phyloP scores from a whole-genome alignment of 1,140 invertebrate species.

The Drosophila triauraria region DNA sequence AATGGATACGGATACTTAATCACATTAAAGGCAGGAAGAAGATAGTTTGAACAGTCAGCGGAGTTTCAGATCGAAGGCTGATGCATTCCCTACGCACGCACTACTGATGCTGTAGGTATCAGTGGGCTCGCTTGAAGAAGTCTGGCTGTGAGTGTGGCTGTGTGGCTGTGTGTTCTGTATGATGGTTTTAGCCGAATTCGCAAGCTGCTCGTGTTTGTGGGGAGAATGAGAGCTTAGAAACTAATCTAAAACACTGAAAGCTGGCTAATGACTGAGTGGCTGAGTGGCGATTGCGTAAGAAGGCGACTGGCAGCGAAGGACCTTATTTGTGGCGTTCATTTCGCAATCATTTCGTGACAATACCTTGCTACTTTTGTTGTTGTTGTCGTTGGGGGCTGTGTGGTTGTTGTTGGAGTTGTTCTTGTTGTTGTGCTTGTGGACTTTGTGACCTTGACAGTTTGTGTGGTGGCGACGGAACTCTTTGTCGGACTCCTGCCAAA shows the following conservation, averaged over 20 bases:
- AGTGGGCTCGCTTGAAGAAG: neutral
- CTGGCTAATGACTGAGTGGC: constrained; percentile 10
- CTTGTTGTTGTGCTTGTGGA: constrained; percentile 44
- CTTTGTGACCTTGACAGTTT: constrained; percentile 47
- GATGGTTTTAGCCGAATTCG: constrained; percentile 20
- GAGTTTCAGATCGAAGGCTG: constrained; percentile 16
- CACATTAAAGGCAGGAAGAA: constrained; percentile 17
- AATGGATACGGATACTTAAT: constrained; percentile 30
- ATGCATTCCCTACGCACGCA: constrained; percentile 1
- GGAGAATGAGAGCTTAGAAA: constrained; percentile 23
- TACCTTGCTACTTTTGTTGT: constrained; percentile 64
- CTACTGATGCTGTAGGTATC: constrained; percentile 1
- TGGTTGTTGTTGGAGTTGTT: constrained; percentile 51
- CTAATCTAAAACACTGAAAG: constrained; percentile 15
- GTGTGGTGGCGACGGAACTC: constrained; percentile 40
- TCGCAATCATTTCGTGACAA: constrained; percentile 17
- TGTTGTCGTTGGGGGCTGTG: constrained; percentile 45
- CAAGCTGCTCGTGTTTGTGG: constrained; percentile 14
- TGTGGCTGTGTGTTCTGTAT: constrained; percentile 22
- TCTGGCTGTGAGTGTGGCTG: constrained; percentile 2
- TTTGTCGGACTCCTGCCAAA: constrained; percentile 43
- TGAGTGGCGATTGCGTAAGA: neutral
- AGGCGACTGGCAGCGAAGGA: neutral
- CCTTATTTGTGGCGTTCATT: constrained; percentile 3
- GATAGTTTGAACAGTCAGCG: constrained; percentile 38